Conservation (phyloP, 2,797 vertebrate species). For the Helarctos malayanus region DNA sequence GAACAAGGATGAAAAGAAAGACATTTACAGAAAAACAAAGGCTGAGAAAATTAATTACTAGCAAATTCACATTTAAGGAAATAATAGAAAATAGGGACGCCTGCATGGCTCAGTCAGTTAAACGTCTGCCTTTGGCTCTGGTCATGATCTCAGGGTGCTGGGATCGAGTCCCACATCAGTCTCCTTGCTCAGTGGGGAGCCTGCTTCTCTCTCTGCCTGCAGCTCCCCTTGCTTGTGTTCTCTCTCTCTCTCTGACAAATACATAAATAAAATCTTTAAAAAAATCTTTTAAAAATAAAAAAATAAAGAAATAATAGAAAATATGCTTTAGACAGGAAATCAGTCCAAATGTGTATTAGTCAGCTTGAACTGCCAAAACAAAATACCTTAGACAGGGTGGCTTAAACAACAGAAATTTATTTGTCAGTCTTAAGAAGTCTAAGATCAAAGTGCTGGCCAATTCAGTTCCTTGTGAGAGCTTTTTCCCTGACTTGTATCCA, state of each 20-base stretch:
- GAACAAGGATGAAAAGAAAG: not conserved
- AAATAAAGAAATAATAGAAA: slow-evolving; percentile 1
- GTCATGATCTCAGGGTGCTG: too few species aligned
- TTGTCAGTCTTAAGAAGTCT: not conserved
- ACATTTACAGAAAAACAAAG: not conserved
- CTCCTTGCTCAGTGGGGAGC: too few species aligned
- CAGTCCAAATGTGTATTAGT: not conserved
- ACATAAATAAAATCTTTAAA: too few species aligned
- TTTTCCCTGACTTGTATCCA: not conserved
- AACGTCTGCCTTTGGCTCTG: too few species aligned
- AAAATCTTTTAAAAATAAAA: too few species aligned
- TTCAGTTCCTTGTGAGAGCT: not conserved
- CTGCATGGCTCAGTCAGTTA: not conserved
- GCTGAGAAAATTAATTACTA: not conserved
- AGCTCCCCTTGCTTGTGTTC: too few species aligned
- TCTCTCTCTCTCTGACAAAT: too few species aligned
- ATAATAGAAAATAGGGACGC: not conserved
- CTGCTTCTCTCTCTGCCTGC: too few species aligned
- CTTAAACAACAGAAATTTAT: not conserved
- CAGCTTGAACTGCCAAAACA: not conserved
- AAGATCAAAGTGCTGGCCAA: not conserved
- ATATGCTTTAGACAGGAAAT: not conserved
- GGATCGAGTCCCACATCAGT: too few species aligned
- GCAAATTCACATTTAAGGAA: not conserved
- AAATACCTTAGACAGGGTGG: not conserved